These are phyloP conservation scores for Penaeus japonicus DNA, from an alignment of 1,140 invertebrate genomes.

Conservation along the genomic window DNA sequence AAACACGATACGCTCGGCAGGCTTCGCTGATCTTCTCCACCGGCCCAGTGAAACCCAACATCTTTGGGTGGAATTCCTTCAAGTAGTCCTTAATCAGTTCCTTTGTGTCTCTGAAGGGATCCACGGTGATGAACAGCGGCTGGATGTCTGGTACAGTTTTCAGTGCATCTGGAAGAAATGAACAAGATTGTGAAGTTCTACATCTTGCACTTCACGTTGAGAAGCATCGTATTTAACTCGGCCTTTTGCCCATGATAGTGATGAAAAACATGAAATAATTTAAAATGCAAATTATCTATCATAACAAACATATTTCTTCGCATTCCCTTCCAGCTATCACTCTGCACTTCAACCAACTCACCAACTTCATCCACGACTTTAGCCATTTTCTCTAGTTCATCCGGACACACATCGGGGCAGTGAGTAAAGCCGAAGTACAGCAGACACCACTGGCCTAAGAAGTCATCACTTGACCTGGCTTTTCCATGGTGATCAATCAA, in stretches of 20 bases:
- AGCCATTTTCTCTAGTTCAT: slow-evolving; percentile 97
- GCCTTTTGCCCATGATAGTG: too few relatives aligned
- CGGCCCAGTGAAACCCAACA: slow-evolving; percentile 92
- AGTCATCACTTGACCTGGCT: slow-evolving; percentile 83
- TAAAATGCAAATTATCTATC: neutral
- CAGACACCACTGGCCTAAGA: slow-evolving; percentile 91
- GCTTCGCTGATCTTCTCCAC: slow-evolving; percentile 85
- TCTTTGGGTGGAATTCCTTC: slow-evolving; percentile 91
- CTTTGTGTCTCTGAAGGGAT: slow-evolving; percentile 90
- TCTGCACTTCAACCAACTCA: slow-evolving; percentile 64
- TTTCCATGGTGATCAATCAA: slow-evolving; percentile 86
- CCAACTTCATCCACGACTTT: slow-evolving; percentile 82
- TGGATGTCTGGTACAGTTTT: slow-evolving; percentile 73
- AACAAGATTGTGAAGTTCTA: neutral
- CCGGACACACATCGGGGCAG: slow-evolving; percentile 99
- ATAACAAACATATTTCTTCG: too few relatives aligned
- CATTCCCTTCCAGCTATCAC: too few relatives aligned
- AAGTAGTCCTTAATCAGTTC: slow-evolving; percentile 87
- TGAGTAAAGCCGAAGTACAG: slow-evolving; percentile 99
- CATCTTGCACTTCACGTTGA: neutral
- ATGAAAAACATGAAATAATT: too few relatives aligned
- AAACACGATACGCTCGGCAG: slow-evolving; percentile 93
- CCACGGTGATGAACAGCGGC: slow-evolving; percentile 96
- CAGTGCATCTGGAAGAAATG: slow-evolving; percentile 69
- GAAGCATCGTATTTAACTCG: too few relatives aligned